A percentile compares a stretch with the other conserved stretches of the same genome.
Evolutionary conservation across 2,113 vertebrate species (phyloP).

Genomic region (Tenrec ecaudatus): DNA sequence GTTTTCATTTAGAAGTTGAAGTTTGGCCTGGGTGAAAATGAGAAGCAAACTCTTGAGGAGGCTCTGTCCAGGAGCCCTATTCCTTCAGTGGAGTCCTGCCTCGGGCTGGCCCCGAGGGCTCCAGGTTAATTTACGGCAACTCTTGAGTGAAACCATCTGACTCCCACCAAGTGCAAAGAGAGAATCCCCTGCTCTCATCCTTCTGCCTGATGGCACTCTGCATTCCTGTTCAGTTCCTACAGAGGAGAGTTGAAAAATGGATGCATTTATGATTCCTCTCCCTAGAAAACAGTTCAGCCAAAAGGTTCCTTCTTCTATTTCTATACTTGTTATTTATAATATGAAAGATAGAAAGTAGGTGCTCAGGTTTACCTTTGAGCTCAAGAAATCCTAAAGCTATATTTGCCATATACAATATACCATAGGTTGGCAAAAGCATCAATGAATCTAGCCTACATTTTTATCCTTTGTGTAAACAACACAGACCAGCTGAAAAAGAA

Average conservation of each 20-base stretch:
- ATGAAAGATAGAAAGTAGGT: background rate
- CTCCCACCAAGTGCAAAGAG: background rate
- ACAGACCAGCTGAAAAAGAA: background rate
- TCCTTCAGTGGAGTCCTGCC: background rate
- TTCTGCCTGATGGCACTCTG: background rate
- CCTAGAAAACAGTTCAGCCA: too few species aligned
- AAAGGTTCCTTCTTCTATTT: background rate
- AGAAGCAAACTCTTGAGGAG: background rate
- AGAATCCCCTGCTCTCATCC: background rate
- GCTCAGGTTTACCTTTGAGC: background rate
- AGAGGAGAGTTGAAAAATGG: background rate
- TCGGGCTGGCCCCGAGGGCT: background rate
- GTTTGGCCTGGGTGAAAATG: background rate
- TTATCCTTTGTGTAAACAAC: background rate
- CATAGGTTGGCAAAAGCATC: background rate
- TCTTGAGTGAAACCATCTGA: background rate
- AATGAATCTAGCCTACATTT: background rate
- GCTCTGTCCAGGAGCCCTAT: background rate
- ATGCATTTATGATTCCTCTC: background rate
- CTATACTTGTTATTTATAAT: background rate
- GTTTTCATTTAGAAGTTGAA: background rate
- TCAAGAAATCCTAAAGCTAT: conserved; percentile 5
- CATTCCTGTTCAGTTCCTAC: background rate
- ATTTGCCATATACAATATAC: background rate
- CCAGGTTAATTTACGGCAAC: background rate